These are phyloP conservation scores for Passer montanus DNA, from an alignment of 2,113 vertebrate genomes.

Conservation along the genomic window DNA sequence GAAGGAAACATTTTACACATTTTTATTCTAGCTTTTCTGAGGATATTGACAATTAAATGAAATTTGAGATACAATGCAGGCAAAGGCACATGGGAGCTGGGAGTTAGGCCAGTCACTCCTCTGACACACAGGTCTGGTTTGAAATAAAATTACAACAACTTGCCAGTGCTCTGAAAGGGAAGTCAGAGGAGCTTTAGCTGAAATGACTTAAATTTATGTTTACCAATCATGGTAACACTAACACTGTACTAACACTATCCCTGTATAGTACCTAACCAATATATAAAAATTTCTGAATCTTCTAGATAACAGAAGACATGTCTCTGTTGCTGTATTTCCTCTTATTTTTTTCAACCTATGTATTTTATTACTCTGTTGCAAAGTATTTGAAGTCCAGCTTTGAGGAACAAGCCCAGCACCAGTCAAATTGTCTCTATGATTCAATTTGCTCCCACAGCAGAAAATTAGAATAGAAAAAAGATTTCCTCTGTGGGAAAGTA, in stretches of 20 bases:
- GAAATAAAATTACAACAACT: not conserved
- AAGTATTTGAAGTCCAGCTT: not conserved
- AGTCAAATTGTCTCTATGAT: not conserved
- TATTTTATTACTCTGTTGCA: not conserved
- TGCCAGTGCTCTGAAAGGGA: not conserved
- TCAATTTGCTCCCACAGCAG: not conserved
- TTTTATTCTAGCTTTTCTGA: not conserved
- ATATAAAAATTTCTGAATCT: not conserved
- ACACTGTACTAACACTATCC: not conserved
- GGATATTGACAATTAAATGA: not conserved
- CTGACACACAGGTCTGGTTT: not conserved
- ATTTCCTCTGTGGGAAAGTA: not conserved
- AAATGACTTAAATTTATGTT: not conserved
- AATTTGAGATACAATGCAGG: not conserved
- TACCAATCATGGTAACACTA: not conserved
- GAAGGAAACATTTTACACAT: not conserved
- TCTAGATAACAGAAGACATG: not conserved
- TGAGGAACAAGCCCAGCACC: not conserved
- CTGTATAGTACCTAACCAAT: rapidly evolving
- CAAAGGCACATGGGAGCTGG: not conserved
- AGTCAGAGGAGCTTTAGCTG: not conserved
- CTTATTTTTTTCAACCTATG: not conserved
- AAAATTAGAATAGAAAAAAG: not conserved
- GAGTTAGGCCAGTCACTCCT: not conserved
- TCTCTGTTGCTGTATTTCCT: not conserved